Evolutionary conservation across 2,113 vertebrate genomes (phyloP).

Genomic region (Boleophthalmus pectinirostris): DNA sequence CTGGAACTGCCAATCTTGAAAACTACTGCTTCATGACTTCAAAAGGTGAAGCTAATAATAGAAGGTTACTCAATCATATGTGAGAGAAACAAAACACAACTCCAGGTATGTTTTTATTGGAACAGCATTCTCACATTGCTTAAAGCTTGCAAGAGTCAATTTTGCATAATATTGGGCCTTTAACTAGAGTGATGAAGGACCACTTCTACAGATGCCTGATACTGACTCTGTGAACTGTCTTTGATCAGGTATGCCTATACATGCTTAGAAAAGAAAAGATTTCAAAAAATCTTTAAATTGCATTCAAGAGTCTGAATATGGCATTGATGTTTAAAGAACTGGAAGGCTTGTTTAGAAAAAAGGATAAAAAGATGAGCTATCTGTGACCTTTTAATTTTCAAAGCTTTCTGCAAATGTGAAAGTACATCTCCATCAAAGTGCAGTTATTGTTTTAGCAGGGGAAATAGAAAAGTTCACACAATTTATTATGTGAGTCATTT

Average conservation of each 20-base stretch:
- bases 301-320: background rate
- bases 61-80: too few species aligned
- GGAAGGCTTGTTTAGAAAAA: background rate
- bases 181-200: background rate
- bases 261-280: background rate
- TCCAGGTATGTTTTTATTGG: too few species aligned
- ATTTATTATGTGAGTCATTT: background rate
- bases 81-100: too few species aligned
- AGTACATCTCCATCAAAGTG: background rate
- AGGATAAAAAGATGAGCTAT: background rate
- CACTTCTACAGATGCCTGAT: background rate
- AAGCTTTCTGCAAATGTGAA: conserved; percentile 2
- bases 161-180: too few species aligned
- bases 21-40: too few species aligned
- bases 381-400: conserved; percentile 8
- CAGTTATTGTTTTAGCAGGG: background rate
- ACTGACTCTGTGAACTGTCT: background rate
- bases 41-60: too few species aligned
- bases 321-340: conserved; percentile 1
- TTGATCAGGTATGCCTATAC: background rate
- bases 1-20: too few species aligned
- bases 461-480: background rate
- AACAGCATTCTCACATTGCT: too few species aligned
- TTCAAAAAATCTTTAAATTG: background rate
- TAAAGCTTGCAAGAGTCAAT: too few species aligned